A percentile compares a stretch with the other conserved stretches of the same genome.
phyloP scores from a whole-genome alignment of 2,113 vertebrate genomes.

The Equus przewalskii region DNA sequence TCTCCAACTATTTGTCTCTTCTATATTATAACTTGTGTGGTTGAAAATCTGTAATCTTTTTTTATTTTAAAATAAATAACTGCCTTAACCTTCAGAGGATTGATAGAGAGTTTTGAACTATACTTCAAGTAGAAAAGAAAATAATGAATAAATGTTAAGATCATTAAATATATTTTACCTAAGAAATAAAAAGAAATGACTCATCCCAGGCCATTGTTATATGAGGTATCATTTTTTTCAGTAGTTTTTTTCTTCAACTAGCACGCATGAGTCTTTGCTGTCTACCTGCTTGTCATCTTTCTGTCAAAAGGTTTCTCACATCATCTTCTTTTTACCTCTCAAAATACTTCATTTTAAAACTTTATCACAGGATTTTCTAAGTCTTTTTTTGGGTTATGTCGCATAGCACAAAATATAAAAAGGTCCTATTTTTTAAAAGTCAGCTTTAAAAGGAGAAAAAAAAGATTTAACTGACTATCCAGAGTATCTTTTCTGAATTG shows the following conservation, averaged over 20 bases:
- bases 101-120: conserved; percentile 82
- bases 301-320: conserved; percentile 87
- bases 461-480: conserved; percentile 71
- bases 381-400: conserved; percentile 76
- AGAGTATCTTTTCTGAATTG: conserved; percentile 67
- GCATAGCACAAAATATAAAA: conserved; percentile 76
- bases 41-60: conserved; percentile 74
- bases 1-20: background rate
- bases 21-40: background rate
- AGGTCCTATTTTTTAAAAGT: conserved; percentile 69
- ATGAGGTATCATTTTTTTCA: conserved; percentile 76
- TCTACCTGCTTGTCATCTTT: conserved; percentile 83
- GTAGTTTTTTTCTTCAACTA: conserved; percentile 75
- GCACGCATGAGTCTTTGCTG: conserved; percentile 81
- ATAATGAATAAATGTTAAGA: conserved; percentile 85
- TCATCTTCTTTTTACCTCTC: conserved; percentile 78
- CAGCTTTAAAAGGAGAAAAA: conserved; percentile 67
- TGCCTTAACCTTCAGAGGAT: conserved; percentile 70
- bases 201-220: conserved; percentile 82
- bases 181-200: conserved; percentile 84
- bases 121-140: conserved; percentile 84
- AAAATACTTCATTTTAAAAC: conserved; percentile 88
- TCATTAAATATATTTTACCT: conserved; percentile 83
- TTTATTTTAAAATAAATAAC: conserved; percentile 81
- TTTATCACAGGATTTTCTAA: conserved; percentile 80